phyloP scores from a whole-genome alignment of 2,113 vertebrate species.

The Ploceus nigricollis region DNA sequence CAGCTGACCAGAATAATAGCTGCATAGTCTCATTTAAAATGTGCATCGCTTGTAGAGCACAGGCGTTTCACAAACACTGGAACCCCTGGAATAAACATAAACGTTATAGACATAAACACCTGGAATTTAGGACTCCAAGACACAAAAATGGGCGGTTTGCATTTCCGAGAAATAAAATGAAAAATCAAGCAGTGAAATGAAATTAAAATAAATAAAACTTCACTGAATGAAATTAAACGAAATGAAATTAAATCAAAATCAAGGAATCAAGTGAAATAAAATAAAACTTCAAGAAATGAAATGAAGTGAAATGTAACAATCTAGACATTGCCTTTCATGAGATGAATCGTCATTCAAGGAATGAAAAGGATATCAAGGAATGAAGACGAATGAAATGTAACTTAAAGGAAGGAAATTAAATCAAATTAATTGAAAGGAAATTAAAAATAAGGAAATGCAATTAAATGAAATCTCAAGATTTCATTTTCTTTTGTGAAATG shows the following conservation, averaged over 20 bases:
- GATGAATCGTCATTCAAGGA: neutral
- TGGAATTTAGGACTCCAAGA: neutral
- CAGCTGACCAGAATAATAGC: slow-evolving; percentile 9
- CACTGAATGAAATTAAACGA: neutral
- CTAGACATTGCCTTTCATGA: neutral
- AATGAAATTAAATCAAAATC: neutral
- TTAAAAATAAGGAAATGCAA: neutral
- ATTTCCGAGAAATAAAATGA: neutral
- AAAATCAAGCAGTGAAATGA: neutral
- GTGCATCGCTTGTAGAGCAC: neutral
- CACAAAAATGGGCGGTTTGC: neutral
- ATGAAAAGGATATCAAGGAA: neutral
- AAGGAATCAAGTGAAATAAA: neutral
- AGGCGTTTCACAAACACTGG: neutral
- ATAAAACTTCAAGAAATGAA: neutral
- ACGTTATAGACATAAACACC: neutral
- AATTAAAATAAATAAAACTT: neutral
- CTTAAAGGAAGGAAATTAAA: neutral
- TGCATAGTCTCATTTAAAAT: neutral
- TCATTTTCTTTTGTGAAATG: neutral
- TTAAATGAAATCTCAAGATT: neutral
- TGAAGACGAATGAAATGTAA: neutral
- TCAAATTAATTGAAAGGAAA: neutral
- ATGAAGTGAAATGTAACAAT: neutral
- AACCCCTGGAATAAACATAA: neutral